Conservation (phyloP, 2,888 invertebrate species). For the Chirona hameri region DNA sequence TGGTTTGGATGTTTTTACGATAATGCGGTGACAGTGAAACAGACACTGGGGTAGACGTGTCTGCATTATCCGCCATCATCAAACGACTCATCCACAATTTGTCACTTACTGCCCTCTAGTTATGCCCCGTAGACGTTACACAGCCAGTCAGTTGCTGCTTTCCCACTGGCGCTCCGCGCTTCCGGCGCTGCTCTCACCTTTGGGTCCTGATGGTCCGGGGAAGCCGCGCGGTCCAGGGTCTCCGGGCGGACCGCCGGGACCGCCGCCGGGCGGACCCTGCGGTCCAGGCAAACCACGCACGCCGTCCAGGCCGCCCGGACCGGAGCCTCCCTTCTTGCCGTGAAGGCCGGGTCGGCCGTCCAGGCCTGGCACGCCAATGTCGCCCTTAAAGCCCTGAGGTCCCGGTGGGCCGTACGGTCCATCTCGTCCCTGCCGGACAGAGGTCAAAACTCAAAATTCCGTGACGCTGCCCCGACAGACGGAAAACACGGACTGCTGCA, state of each 20-base stretch:
- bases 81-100: too few relatives aligned
- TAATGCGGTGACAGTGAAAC: too few relatives aligned
- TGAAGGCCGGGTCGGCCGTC: slow-evolving; percentile 40
- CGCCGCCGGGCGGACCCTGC: slow-evolving; percentile 39
- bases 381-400: slow-evolving; percentile 35
- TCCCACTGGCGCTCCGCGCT: too few relatives aligned
- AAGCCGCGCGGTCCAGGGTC: slow-evolving; percentile 63
- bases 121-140: too few relatives aligned
- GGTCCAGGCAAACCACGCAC: slow-evolving; percentile 41
- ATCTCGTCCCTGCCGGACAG: slow-evolving; percentile 65
- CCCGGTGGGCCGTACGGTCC: slow-evolving; percentile 49
- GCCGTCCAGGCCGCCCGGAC: slow-evolving; percentile 45
- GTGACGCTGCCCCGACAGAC: neutral
- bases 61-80: too few relatives aligned
- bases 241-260: slow-evolving; percentile 40
- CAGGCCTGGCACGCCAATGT: slow-evolving; percentile 35
- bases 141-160: too few relatives aligned
- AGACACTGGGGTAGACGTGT: too few relatives aligned
- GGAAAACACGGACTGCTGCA: too few relatives aligned
- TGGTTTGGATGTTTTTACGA: too few relatives aligned
- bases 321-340: slow-evolving; percentile 39
- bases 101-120: too few relatives aligned
- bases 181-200: slow-evolving; percentile 52
- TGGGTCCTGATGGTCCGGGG: slow-evolving; percentile 48
- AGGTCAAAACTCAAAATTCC: slow-evolving; percentile 32